Conservation (phyloP, 1,140 invertebrate species). For the Hylyphantes graminicola region DNA sequence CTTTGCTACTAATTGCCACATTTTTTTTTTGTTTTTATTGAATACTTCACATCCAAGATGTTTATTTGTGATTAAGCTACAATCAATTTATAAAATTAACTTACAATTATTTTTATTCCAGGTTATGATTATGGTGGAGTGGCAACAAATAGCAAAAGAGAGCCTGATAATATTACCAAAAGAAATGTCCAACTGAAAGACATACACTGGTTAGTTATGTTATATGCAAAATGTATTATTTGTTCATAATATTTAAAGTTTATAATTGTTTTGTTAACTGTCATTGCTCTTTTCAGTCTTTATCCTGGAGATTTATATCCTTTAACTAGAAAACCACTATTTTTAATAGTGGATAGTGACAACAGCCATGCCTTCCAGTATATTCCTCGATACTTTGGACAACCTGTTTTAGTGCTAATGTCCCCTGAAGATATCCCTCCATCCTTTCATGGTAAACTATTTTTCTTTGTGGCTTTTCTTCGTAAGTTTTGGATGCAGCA, state of each 20-base stretch:
- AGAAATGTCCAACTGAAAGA: slow-evolving; percentile 78
- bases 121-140: slow-evolving; percentile 94
- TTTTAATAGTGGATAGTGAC: slow-evolving; percentile 94
- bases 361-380: slow-evolving; percentile 95
- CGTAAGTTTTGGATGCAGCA: too few species aligned
- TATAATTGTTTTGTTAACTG: not conserved
- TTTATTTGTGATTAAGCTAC: too few species aligned
- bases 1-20: too few species aligned
- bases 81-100: too few species aligned
- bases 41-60: too few species aligned
- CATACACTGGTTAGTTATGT: slow-evolving; percentile 75
- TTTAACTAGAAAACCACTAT: slow-evolving; percentile 90
- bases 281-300: slow-evolving; percentile 70
- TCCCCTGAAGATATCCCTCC: slow-evolving; percentile 90
- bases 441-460: slow-evolving; percentile 78
- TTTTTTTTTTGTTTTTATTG: too few species aligned
- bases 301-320: slow-evolving; percentile 94
- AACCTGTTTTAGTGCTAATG: slow-evolving; percentile 94
- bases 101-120: slow-evolving; percentile 69
- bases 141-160: slow-evolving; percentile 84
- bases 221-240: not conserved
- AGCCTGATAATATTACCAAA: slow-evolving; percentile 75
- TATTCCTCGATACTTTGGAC: slow-evolving; percentile 91
- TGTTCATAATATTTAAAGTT: not conserved
- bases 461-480: not conserved